A percentile compares a stretch with the other conserved stretches of the same genome.
Evolutionary conservation across 2,797 vertebrate genomes (phyloP).

Genomic region (Mus minutoides): DNA sequence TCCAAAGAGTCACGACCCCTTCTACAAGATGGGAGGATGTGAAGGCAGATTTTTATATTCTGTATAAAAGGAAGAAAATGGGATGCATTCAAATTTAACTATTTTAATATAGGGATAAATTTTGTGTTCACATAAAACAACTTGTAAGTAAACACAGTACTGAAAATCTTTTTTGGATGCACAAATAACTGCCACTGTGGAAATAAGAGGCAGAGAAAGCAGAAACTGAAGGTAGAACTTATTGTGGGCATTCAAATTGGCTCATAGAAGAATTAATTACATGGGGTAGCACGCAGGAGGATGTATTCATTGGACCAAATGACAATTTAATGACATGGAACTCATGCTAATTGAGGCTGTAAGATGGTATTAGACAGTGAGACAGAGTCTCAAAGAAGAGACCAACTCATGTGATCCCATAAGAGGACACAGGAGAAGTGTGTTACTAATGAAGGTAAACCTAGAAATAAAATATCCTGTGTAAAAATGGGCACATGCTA

Average conservation of each 20-base stretch:
- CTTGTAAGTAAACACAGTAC: conserved; percentile 6
- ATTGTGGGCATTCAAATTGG: neutral
- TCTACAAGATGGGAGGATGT: neutral
- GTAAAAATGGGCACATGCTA: neutral
- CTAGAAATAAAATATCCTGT: neutral
- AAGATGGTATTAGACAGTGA: neutral
- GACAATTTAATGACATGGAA: neutral
- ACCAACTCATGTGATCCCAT: neutral
- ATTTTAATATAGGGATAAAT: neutral
- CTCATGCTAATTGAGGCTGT: neutral
- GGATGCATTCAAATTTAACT: neutral
- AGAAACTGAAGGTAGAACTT: neutral
- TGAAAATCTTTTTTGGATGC: neutral
- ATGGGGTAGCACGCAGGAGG: neutral
- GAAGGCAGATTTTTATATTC: neutral
- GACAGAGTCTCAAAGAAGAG: neutral
- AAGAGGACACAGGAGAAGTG: neutral
- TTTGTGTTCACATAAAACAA: neutral
- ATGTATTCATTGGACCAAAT: neutral
- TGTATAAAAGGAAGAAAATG: neutral
- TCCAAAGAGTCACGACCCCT: neutral
- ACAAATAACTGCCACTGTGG: neutral
- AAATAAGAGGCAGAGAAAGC: neutral
- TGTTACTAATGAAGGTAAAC: neutral
- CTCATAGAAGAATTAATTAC: neutral